Evolutionary conservation across 2,888 invertebrate genomes (phyloP), one percentile per base, ranked within the genome.

Genomic region (Drosophila eohydei): DNA sequence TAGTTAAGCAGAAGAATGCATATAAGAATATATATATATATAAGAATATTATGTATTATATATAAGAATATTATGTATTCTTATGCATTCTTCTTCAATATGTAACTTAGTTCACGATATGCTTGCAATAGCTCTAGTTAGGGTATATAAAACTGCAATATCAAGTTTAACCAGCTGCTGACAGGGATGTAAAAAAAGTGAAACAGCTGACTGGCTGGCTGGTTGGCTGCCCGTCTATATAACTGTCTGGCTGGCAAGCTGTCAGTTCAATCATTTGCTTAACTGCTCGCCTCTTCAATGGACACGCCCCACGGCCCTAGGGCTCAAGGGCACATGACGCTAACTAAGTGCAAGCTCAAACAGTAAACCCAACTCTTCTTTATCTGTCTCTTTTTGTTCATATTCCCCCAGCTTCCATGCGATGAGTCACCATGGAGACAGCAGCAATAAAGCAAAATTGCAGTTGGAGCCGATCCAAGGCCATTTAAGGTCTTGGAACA

Each of bases 81-180:
- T 8, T 2, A 48, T 9, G 9, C 3, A 3, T 28, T 21, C 4
- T 14, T 14, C 4, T 21, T 21, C 8, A 5, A 14, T 3, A 1
- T n/a, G 12, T 57, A 12, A n/a, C 28, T 4, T 26, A 6, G 8
- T 34, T 34, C 3, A 2, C n/a, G 2, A 4, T 0, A n/a, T 12
- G 12, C 0, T 16, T 2, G 28, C 8, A 12, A 4, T 28, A 57
- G 8, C 3, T 2, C 4, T n/a, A 2, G 43, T 2, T 26, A 36
- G 57, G 1, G 57, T 36, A 36, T 46, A 3, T 0, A 36, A 70
- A 66, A 78, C 82, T 80, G 82, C 85, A 85, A 66, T 80, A 88
- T 74, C 86, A 73, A 82, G 86, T 89, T 89, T 79, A 67, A 88
- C 81, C 88, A 85, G 83, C 87, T 75, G 71, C 50, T 46, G 32